Percentiles rank a stretch among this genome's conserved stretches.
Conservation (phyloP, 2,888 invertebrate species). For the Campopleginae sp. region DNA sequence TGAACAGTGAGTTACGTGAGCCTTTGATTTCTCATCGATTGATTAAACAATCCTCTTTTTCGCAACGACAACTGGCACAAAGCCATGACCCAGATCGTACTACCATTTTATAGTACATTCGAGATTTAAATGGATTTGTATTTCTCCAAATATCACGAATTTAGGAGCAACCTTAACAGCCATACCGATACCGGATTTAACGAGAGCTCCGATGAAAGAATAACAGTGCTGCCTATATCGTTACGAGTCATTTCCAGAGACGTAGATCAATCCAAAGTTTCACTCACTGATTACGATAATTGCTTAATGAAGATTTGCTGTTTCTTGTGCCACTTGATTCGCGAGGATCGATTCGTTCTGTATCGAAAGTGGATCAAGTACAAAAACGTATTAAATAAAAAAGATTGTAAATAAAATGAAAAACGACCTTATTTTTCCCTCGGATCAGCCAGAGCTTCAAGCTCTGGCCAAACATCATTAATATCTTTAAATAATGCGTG, state of each 20-base stretch:
- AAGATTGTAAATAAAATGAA: background rate
- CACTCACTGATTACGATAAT: background rate
- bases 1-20: constrained; percentile 20
- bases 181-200: constrained; percentile 73
- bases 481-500: background rate
- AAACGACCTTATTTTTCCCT: background rate
- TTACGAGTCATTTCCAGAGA: background rate
- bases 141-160: constrained; percentile 32
- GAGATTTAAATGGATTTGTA: constrained; percentile 23
- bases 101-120: background rate
- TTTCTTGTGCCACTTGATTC: background rate
- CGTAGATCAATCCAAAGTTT: background rate
- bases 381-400: background rate
- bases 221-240: constrained; percentile 29
- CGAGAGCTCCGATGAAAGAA: constrained; percentile 74
- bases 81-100: background rate
- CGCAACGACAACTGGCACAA: constrained; percentile 12
- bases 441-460: background rate
- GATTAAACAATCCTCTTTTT: constrained; percentile 2
- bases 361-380: background rate
- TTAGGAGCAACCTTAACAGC: constrained; percentile 71
- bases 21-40: constrained; percentile 11
- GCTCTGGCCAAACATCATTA: background rate
- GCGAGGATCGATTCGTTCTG: background rate
- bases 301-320: background rate